These are phyloP conservation scores for Micromys minutus DNA, from an alignment of 2,113 vertebrate genomes.

Conservation along the genomic window DNA sequence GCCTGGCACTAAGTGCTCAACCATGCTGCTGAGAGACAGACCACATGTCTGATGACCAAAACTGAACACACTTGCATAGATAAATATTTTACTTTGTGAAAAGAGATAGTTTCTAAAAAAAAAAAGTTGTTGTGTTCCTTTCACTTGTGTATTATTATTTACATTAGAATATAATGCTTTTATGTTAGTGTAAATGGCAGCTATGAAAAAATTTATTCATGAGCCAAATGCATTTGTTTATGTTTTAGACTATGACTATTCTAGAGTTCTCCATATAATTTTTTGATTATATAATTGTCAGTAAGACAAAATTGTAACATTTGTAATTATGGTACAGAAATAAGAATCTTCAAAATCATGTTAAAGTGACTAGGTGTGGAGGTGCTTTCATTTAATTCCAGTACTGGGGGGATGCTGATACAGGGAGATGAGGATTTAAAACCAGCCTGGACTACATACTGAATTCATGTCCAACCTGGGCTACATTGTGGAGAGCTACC, in stretches of 20 bases:
- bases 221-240: not conserved
- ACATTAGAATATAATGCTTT: constrained; percentile 41
- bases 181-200: constrained; percentile 45
- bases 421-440: not conserved
- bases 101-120: constrained; percentile 29
- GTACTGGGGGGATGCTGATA: not conserved
- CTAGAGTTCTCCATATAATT: not conserved
- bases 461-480: not conserved
- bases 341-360: constrained; percentile 35
- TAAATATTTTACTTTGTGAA: constrained; percentile 30
- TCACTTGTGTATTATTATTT: constrained; percentile 32
- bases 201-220: constrained; percentile 41
- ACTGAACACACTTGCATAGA: constrained; percentile 38
- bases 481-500: not conserved
- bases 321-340: constrained; percentile 36
- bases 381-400: not conserved
- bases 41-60: not conserved
- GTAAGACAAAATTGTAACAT: constrained; percentile 41
- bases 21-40: constrained; percentile 29
- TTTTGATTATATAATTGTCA: constrained; percentile 28
- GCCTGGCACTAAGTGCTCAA: not conserved
- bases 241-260: not conserved
- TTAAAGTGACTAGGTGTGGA: not conserved
- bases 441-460: not conserved
- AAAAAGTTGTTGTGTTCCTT: not conserved